Percentiles rank a stretch among this genome's conserved stretches.
Conservation (phyloP, 2,113 vertebrate genomes). For the Mirounga angustirostris region DNA sequence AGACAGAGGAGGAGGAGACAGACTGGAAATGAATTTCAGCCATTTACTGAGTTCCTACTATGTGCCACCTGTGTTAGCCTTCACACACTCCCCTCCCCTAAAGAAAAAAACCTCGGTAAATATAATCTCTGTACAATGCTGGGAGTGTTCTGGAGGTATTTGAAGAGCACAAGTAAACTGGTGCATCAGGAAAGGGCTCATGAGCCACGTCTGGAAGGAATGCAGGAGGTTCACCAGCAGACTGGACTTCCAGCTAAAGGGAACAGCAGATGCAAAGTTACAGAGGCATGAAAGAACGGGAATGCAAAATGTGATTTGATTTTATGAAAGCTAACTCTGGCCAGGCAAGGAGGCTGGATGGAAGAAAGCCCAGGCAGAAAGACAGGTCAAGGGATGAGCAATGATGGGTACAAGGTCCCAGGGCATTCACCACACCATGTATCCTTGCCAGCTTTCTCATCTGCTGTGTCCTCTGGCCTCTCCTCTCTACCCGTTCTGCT, state of each 20-base stretch:
- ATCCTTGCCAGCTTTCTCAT: neutral
- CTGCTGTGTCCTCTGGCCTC: neutral
- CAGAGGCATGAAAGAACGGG: neutral
- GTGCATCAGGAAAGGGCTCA: neutral
- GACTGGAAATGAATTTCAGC: neutral
- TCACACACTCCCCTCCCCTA: neutral
- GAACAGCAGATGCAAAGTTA: neutral
- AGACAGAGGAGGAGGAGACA: neutral
- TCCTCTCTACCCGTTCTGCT: neutral
- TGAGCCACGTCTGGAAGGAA: neutral
- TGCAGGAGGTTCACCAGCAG: neutral
- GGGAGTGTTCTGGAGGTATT: neutral
- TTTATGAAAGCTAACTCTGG: neutral
- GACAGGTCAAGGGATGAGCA: neutral
- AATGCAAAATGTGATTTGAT: neutral
- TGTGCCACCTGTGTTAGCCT: neutral
- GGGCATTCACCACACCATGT: neutral
- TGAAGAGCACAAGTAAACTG: neutral
- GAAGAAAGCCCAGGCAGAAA: neutral
- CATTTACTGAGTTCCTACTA: neutral
- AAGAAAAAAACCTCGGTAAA: neutral
- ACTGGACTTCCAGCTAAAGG: neutral
- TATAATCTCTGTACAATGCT: neutral
- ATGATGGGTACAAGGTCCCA: neutral
- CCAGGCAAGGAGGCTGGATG: neutral